Conservation (phyloP, 1,140 invertebrate genomes). For the Oncopodura yosiiana region DNA sequence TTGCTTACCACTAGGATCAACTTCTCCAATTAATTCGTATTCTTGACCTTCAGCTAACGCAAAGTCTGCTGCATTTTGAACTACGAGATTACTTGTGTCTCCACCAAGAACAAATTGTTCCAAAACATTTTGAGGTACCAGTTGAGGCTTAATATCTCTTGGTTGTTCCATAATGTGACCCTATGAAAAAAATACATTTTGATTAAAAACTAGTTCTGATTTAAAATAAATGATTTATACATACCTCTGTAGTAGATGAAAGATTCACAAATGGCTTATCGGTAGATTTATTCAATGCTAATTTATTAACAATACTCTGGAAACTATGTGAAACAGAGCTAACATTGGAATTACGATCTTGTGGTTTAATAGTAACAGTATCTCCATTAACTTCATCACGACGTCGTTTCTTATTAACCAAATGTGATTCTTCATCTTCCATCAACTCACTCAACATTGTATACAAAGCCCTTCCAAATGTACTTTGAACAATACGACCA, state of each 20-base stretch:
- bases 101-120: conserved; percentile 11
- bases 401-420: conserved; percentile 10
- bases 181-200: neutral
- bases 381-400: conserved; percentile 9
- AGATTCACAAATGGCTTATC: no score
- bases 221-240: neutral
- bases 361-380: neutral
- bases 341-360: conserved; percentile 4
- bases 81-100: conserved; percentile 13
- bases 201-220: neutral
- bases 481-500: conserved; percentile 4
- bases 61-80: conserved; percentile 26
- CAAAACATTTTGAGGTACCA: no score
- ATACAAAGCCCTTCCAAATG: conserved; percentile 18
- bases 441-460: conserved; percentile 1
- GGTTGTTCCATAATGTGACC: no score
- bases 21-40: conserved; percentile 34
- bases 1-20: conserved; percentile 13
- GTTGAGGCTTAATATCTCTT: no score
- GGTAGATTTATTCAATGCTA: neutral
- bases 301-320: conserved; percentile 18
- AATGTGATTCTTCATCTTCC: conserved; percentile 7
- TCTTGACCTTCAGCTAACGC: conserved; percentile 33
- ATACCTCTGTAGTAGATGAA: no score
- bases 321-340: conserved; percentile 14